Evolutionary conservation across 2,113 vertebrate genomes (phyloP).

Genomic region (Leptodactylus fuscus): DNA sequence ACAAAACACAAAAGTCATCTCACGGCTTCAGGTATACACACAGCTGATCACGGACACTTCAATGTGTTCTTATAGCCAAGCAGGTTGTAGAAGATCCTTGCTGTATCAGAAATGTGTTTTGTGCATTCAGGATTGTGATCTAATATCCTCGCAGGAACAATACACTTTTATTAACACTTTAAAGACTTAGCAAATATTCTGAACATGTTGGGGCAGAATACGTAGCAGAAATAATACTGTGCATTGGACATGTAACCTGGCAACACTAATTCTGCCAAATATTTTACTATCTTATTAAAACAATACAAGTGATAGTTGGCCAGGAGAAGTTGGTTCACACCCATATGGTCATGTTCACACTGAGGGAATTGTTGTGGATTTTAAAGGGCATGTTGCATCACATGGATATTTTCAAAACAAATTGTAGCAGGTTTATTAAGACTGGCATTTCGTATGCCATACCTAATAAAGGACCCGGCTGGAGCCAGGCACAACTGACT

Average conservation of each 20-base stretch:
- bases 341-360: neutral
- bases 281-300: neutral
- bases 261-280: constrained; percentile 36
- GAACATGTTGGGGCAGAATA: neutral
- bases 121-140: neutral
- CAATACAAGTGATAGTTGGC: neutral
- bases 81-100: neutral
- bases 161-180: neutral
- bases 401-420: too few relatives aligned
- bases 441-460: too few relatives aligned
- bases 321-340: neutral
- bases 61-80: neutral
- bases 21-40: neutral
- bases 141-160: neutral
- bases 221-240: constrained; percentile 11
- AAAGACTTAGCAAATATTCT: neutral
- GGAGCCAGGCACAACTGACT: too few relatives aligned
- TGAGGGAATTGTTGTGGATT: neutral
- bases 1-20: too few relatives aligned
- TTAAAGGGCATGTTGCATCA: too few relatives aligned
- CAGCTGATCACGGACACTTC: neutral
- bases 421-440: too few relatives aligned
- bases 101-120: neutral
- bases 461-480: too few relatives aligned
- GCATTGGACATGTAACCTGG: constrained; percentile 22